Conservation (phyloP, 1,140 invertebrate species). For the Drosophila murphyi region DNA sequence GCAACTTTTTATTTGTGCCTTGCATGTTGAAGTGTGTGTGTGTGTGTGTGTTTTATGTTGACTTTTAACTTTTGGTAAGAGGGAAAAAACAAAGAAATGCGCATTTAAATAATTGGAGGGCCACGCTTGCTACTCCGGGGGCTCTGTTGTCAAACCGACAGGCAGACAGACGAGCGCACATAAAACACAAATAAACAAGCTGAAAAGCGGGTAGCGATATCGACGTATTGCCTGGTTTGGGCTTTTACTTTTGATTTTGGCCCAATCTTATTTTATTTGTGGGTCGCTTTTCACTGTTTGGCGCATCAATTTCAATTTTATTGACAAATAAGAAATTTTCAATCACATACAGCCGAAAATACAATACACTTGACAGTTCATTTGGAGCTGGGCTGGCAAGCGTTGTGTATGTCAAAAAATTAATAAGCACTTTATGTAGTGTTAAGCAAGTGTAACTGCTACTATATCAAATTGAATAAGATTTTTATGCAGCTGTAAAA, state of each 20-base stretch:
- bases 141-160: constrained; percentile 22
- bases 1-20: constrained; percentile 37
- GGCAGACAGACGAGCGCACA: constrained; percentile 49
- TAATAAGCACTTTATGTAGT: too few species aligned
- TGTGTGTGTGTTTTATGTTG: constrained; percentile 38
- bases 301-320: constrained; percentile 82
- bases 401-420: too few species aligned
- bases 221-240: constrained; percentile 55
- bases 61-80: constrained; percentile 63
- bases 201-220: constrained; percentile 56
- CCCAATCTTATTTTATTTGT: constrained; percentile 75
- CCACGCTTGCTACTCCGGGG: constrained; percentile 3
- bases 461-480: too few species aligned
- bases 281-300: constrained; percentile 68
- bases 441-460: too few species aligned
- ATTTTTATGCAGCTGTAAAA: too few species aligned
- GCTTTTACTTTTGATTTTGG: constrained; percentile 49
- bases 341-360: constrained; percentile 22
- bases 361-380: constrained; percentile 40
- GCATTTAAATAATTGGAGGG: constrained; percentile 76
- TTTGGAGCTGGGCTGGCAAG: background rate
- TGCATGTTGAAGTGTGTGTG: constrained; percentile 9
- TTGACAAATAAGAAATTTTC: constrained; percentile 61
- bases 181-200: constrained; percentile 80
- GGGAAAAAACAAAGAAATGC: constrained; percentile 62